Conservation (phyloP, 2,797 vertebrate species). For the Protosalanx chinensis region DNA sequence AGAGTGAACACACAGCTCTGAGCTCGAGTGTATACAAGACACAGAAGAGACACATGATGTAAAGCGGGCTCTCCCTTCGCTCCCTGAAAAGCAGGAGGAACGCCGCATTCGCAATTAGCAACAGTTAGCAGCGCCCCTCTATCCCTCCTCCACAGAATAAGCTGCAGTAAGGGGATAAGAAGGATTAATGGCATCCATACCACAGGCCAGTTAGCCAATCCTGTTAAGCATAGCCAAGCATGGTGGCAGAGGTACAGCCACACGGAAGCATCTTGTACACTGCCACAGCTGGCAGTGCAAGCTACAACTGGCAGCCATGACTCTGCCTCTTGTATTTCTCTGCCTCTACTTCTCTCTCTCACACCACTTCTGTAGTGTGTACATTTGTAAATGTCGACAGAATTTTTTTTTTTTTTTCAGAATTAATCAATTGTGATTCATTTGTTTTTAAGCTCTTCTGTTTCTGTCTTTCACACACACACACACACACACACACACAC, state of each 20-base stretch:
- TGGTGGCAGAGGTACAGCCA: slow-evolving; percentile 33
- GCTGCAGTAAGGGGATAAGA: slow-evolving; percentile 67
- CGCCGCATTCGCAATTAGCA: not conserved
- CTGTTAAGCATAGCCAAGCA: slow-evolving; percentile 53
- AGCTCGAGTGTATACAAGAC: not conserved
- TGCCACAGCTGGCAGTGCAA: slow-evolving; percentile 3
- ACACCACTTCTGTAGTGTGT: not conserved
- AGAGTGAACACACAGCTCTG: not conserved
- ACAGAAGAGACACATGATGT: not conserved
- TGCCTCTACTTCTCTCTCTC: not conserved
- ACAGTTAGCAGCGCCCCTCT: slow-evolving; percentile 30
- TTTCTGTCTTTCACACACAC: not conserved
- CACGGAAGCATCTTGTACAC: not conserved
- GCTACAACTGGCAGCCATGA: slow-evolving; percentile 16
- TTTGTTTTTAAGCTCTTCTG: not conserved
- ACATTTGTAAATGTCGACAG: no score
- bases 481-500: no score
- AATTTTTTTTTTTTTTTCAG: not conserved
- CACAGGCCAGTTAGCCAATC: slow-evolving; percentile 53
- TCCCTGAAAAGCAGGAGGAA: not conserved
- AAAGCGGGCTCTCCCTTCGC: no score
- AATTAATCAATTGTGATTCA: not conserved
- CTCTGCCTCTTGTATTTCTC: not conserved
- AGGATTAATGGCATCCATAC: slow-evolving; percentile 61
- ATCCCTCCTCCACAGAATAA: slow-evolving; percentile 48